Evolutionary conservation across 2,888 invertebrate genomes (phyloP).

Genomic region (Maniola hyperantus): DNA sequence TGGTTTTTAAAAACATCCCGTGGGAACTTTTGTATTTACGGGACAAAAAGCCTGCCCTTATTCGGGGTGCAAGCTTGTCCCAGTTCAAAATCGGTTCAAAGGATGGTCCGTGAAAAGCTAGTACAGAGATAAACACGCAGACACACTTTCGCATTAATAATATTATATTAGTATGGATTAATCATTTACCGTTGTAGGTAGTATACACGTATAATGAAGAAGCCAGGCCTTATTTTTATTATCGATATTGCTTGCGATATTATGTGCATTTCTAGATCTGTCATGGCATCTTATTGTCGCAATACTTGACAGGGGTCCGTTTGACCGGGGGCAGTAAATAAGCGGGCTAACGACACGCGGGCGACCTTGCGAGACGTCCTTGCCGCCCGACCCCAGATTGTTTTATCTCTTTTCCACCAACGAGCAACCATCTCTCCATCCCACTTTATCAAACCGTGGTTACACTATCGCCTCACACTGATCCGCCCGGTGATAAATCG

Average conservation of each 20-base stretch:
- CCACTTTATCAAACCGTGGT: conserved; percentile 47
- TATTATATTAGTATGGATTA: not conserved
- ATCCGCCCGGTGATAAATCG: conserved; percentile 70
- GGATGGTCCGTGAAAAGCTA: no score
- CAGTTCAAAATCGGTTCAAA: no score
- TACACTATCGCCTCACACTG: conserved; percentile 57
- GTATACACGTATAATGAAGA: not conserved
- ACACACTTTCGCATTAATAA: no score
- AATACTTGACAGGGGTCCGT: conserved; percentile 45
- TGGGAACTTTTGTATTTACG: no score
- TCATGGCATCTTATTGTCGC: conserved; percentile 47
- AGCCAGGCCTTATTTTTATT: not conserved
- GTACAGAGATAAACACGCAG: no score
- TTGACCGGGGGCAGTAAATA: conserved; percentile 44
- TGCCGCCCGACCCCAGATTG: conserved; percentile 59
- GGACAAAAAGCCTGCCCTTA: no score
- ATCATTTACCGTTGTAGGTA: not conserved
- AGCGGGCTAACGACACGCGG: conserved; percentile 57
- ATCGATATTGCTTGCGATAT: conserved; percentile 4
- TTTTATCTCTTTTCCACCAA: conserved; percentile 52
- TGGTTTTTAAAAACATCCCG: no score
- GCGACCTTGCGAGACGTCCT: conserved; percentile 77
- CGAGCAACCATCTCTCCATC: conserved; percentile 49
- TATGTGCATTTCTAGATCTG: conserved; percentile 23
- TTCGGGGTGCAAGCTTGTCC: no score